Conservation (phyloP, 2,113 vertebrate genomes). For the Elachura formosa region DNA sequence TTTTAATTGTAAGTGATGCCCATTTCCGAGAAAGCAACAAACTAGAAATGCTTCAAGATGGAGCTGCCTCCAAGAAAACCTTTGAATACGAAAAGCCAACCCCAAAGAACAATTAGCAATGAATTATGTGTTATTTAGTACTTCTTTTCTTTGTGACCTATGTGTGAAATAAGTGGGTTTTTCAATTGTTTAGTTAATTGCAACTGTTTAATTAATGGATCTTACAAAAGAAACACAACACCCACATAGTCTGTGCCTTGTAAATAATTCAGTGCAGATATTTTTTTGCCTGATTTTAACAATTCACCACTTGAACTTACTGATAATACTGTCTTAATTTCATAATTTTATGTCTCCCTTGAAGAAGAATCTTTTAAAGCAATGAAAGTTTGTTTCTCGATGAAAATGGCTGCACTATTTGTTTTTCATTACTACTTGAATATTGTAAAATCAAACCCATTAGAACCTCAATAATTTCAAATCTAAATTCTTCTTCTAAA, state of each 20-base stretch:
- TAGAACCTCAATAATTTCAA: not conserved
- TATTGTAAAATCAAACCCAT: not conserved
- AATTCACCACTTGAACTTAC: not conserved
- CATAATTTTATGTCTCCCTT: not conserved
- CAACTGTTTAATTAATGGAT: not conserved
- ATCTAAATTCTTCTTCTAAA: not conserved
- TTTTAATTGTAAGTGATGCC: not conserved
- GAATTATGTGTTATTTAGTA: not conserved
- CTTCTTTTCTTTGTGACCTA: not conserved
- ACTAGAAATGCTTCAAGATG: not conserved
- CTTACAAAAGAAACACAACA: not conserved
- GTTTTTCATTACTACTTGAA: not conserved
- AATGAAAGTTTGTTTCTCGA: not conserved
- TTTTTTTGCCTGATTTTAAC: not conserved
- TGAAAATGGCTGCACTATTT: not conserved
- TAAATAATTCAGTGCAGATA: not conserved
- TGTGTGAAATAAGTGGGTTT: not conserved
- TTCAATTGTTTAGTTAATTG: not conserved
- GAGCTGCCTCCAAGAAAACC: not conserved
- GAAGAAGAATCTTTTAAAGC: not conserved
- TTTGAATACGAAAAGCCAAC: not conserved
- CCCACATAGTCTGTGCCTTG: not conserved
- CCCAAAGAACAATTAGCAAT: not conserved
- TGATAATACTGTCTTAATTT: not conserved
- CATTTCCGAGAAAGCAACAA: not conserved